Evolutionary conservation across 2,888 invertebrate genomes (phyloP).

Genomic region (Lydus trimaculatus): DNA sequence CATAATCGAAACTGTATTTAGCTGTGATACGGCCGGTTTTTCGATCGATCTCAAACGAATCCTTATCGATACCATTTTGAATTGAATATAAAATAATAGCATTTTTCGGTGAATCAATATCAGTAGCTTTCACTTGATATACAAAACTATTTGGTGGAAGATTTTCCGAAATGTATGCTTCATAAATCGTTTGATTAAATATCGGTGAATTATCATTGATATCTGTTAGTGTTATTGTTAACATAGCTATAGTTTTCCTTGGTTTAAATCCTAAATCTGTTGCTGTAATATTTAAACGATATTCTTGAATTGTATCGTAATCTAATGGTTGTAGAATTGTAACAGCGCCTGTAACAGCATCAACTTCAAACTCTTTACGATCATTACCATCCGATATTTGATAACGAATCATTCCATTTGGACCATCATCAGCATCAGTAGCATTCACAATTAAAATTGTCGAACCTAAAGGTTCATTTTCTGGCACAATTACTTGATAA

Average conservation of each 20-base stretch:
- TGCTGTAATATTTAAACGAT: constrained; percentile 86
- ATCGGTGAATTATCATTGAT: constrained; percentile 92
- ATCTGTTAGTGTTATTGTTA: constrained; percentile 88
- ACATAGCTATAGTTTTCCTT: constrained; percentile 76
- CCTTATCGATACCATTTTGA: constrained; percentile 76
- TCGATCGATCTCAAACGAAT: constrained; percentile 78
- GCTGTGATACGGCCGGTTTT: constrained; percentile 80
- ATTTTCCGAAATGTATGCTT: constrained; percentile 85
- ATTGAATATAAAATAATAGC: constrained; percentile 85
- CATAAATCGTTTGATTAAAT: constrained; percentile 80
- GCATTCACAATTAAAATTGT: constrained; percentile 86
- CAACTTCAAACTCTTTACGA: constrained; percentile 80
- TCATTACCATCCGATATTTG: constrained; percentile 85
- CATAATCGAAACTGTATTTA: constrained; percentile 84
- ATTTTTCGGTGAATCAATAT: constrained; percentile 88
- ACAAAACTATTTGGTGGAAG: constrained; percentile 77
- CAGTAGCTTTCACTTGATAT: constrained; percentile 77
- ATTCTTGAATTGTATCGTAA: constrained; percentile 85
- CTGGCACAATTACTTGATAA: constrained; percentile 90
- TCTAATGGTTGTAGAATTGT: constrained; percentile 83
- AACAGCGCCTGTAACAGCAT: constrained; percentile 79
- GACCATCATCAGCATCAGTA: constrained; percentile 84
- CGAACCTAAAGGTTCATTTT: constrained; percentile 87
- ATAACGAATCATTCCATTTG: constrained; percentile 89
- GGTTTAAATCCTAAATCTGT: constrained; percentile 85